phyloP scores from a whole-genome alignment of 2,113 vertebrate species.

The Anarrhichthys ocellatus region DNA sequence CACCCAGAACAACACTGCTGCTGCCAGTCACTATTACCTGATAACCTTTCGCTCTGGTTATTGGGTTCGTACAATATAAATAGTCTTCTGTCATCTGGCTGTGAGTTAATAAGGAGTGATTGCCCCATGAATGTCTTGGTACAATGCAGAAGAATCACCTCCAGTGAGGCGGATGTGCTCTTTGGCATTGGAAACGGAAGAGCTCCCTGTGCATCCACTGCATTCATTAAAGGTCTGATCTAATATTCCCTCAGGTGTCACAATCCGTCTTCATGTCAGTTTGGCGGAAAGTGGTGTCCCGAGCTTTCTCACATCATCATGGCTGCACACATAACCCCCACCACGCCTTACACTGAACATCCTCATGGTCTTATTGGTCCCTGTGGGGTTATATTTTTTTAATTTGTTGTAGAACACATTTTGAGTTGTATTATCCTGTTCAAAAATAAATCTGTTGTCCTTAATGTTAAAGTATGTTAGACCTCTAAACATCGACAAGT shows the following conservation, averaged over 20 bases:
- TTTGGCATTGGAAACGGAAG: too few species aligned
- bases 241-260: constrained; percentile 11
- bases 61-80: constrained; percentile 16
- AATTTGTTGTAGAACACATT: not conserved
- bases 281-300: not conserved
- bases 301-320: constrained; percentile 27
- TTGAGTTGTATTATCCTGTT: not conserved
- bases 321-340: constrained; percentile 32
- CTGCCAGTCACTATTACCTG: constrained; percentile 40
- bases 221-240: constrained; percentile 5
- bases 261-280: not conserved
- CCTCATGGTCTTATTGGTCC: not conserved
- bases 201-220: not conserved
- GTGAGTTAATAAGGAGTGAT: not conserved
- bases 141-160: not conserved
- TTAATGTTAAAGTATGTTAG: not conserved
- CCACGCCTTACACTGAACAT: not conserved
- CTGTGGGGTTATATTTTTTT: not conserved
- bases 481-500: not conserved
- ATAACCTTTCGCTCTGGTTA: constrained; percentile 54
- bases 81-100: not conserved
- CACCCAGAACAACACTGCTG: constrained; percentile 42
- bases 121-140: too few species aligned
- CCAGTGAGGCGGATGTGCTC: too few species aligned
- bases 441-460: not conserved